phyloP scores from a whole-genome alignment of 2,113 vertebrate genomes.

The Pseudolaguvia tuberculata region DNA sequence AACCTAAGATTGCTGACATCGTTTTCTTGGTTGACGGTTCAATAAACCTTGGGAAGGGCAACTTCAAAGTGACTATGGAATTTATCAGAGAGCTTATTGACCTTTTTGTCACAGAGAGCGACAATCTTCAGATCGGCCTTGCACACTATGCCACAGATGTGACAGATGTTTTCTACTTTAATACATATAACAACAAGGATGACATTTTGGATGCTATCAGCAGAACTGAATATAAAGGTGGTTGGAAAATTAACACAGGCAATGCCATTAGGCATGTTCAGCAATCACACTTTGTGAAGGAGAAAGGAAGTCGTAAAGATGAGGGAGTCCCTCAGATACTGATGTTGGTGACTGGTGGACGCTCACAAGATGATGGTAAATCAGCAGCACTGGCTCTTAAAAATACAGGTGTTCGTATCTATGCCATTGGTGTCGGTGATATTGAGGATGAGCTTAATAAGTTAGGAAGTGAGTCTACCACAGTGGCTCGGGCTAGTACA shows the following conservation, averaged over 20 bases:
- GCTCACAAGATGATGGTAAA: conserved; percentile 75
- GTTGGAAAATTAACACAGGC: conserved; percentile 75
- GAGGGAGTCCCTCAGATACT: conserved; percentile 83
- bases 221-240: conserved; percentile 80
- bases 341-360: conserved; percentile 83
- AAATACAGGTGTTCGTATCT: conserved; percentile 74
- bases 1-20: conserved; percentile 82
- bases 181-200: conserved; percentile 73
- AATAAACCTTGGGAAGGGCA: conserved; percentile 80
- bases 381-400: conserved; percentile 74
- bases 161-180: conserved; percentile 85
- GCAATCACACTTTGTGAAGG: conserved; percentile 79
- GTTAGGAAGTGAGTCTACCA: conserved; percentile 76
- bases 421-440: conserved; percentile 79
- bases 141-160: conserved; percentile 87
- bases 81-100: conserved; percentile 83
- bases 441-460: conserved; percentile 74
- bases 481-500: conserved; percentile 71
- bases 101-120: conserved; percentile 73
- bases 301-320: conserved; percentile 81
- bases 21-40: conserved; percentile 94
- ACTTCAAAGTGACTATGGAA: conserved; percentile 77
- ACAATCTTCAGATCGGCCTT: conserved; percentile 80
- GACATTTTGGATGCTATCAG: conserved; percentile 75
- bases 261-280: conserved; percentile 79